Percentiles rank a stretch among this genome's conserved stretches.
Conservation (phyloP, 92 coral and sea anemone species). For the Actinostola sp. region DNA sequence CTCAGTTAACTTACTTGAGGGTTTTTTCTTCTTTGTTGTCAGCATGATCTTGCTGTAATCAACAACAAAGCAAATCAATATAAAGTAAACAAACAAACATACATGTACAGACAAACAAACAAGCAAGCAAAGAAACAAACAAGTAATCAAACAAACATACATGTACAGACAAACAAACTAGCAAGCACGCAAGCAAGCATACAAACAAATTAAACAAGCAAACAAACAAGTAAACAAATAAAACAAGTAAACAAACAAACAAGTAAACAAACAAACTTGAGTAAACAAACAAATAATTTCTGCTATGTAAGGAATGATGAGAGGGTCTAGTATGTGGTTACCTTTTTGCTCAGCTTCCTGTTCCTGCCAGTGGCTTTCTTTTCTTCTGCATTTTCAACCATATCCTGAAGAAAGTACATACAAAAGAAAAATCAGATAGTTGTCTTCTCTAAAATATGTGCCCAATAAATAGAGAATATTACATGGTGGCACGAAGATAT, state of each 20-base stretch:
- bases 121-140: not conserved
- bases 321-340: not conserved
- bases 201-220: not conserved
- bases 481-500: no score
- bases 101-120: no score
- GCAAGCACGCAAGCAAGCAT: not conserved
- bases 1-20: constrained; percentile 60
- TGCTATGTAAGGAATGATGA: not conserved
- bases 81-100: constrained; percentile 15
- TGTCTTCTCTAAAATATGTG: not conserved
- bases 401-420: constrained; percentile 60
- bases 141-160: constrained; percentile 1
- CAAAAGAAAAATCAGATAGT: not conserved
- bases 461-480: no score
- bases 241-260: not conserved
- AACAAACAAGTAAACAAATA: not conserved
- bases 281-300: not conserved
- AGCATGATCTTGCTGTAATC: constrained; percentile 50
- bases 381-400: constrained; percentile 98
- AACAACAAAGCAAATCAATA: not conserved
- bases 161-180: not conserved
- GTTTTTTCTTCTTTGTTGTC: constrained; percentile 71
- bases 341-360: constrained; percentile 64
- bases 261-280: constrained; percentile 8
- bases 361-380: constrained; percentile 84